Evolutionary conservation across 2,113 vertebrate species (phyloP).

Genomic region (Mastomys natalensis): DNA sequence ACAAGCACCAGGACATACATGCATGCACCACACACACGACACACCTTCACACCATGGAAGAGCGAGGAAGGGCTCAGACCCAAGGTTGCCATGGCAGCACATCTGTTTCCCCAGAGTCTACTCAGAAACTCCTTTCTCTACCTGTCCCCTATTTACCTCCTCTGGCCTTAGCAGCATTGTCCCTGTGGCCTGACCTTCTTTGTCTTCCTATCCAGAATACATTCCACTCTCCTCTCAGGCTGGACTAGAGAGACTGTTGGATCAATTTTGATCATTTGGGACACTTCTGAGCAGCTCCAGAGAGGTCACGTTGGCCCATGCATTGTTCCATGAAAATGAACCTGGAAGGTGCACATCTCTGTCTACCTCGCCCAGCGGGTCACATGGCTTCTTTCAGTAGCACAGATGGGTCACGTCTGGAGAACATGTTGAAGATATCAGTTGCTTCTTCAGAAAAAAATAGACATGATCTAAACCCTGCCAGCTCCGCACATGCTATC

Average conservation of each 20-base stretch:
- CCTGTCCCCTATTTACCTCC: background rate
- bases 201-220: background rate
- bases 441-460: constrained; percentile 13
- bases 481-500: background rate
- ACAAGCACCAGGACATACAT: background rate
- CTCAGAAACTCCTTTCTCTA: background rate
- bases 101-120: background rate
- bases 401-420: background rate
- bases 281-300: background rate
- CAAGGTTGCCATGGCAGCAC: background rate
- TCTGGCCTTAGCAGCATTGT: background rate
- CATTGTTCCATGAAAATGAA: background rate
- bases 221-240: background rate
- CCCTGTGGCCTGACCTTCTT: background rate
- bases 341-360: background rate
- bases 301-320: background rate
- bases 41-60: background rate
- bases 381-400: background rate
- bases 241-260: background rate
- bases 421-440: constrained; percentile 30
- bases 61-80: fast-evolving
- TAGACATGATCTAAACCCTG: background rate
- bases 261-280: background rate
- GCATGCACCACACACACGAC: too few relatives aligned
- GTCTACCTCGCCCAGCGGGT: background rate